Evolutionary conservation across 2,113 vertebrate genomes (phyloP).

Genomic region (Anguilla japonica): DNA sequence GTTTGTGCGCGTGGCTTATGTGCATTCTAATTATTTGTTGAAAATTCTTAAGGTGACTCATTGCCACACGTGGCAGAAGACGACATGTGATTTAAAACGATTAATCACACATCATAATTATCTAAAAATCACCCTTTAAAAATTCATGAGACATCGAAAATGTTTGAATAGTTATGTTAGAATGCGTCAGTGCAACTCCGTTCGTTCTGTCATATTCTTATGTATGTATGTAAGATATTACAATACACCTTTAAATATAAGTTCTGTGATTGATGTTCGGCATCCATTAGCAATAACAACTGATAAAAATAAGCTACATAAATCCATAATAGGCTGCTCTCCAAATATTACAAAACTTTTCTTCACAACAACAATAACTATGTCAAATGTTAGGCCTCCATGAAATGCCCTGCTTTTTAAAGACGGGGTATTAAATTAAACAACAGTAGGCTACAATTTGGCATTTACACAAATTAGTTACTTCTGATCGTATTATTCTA

Average conservation of each 20-base stretch:
- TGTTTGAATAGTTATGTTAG: background rate
- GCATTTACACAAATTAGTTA: background rate
- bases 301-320: background rate
- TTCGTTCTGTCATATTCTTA: background rate
- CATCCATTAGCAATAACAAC: background rate
- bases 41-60: background rate
- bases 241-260: background rate
- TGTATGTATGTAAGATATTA: background rate
- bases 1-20: background rate
- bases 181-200: background rate
- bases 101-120: background rate
- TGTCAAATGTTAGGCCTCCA: background rate
- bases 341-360: background rate
- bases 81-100: background rate
- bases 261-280: background rate
- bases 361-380: background rate
- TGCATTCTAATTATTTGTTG: background rate
- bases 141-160: background rate
- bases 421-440: background rate
- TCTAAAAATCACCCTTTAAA: background rate
- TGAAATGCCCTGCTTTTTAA: background rate
- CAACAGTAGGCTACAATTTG: background rate
- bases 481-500: background rate
- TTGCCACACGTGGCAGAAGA: background rate
- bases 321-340: slow-evolving; percentile 7